Evolutionary conservation across 2,797 vertebrate species (phyloP).

Genomic region (Tolypeutes matacus): DNA sequence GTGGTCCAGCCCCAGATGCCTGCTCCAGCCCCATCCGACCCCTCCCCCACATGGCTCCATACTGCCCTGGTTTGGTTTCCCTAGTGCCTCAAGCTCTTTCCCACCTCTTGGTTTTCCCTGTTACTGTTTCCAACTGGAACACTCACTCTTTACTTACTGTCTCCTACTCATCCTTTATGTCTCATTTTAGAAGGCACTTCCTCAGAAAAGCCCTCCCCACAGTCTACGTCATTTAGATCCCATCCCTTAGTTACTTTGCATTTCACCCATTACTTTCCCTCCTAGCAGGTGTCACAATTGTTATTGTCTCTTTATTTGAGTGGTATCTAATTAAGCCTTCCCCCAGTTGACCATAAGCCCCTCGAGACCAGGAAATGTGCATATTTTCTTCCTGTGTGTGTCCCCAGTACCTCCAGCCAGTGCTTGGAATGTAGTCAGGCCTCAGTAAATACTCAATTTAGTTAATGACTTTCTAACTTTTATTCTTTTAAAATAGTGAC

Average conservation of each 20-base stretch:
- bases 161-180: neutral
- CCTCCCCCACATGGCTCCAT: accelerated
- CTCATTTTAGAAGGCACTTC: neutral
- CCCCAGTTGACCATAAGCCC: neutral
- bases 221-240: neutral
- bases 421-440: neutral
- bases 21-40: neutral
- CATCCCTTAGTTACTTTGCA: slow-evolving; percentile 14
- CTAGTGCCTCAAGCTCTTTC: accelerated
- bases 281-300: neutral
- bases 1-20: neutral
- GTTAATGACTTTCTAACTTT: neutral
- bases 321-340: neutral
- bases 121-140: neutral
- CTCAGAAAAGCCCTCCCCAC: neutral
- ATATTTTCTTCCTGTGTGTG: neutral
- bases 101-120: neutral
- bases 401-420: neutral
- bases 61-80: neutral
- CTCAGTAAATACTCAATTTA: neutral
- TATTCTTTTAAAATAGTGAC: slow-evolving; percentile 1
- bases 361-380: neutral
- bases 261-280: neutral
- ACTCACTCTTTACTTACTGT: neutral
- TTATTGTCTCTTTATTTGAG: neutral